Conservation (phyloP, 2,888 invertebrate genomes). For the Hyposoter didymator region DNA sequence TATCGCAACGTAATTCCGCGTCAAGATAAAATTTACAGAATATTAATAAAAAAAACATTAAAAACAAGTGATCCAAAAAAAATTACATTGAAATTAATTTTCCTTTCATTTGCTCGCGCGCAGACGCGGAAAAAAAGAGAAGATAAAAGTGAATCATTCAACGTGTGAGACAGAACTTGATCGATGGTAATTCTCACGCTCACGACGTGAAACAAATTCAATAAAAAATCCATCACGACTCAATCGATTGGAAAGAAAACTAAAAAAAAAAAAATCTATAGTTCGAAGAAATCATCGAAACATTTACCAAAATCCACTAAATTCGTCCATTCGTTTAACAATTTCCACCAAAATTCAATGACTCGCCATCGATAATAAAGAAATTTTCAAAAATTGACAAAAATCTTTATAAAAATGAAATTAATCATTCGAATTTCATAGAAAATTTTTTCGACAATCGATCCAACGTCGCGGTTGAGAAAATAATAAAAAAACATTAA, state of each 20-base stretch:
- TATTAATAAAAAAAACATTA: too few species aligned
- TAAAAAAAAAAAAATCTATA: not conserved
- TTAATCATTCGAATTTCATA: too few species aligned
- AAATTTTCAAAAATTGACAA: too few species aligned
- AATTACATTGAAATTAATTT: not conserved
- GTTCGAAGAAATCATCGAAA: not conserved
- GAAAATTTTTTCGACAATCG: not conserved
- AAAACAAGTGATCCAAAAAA: not conserved
- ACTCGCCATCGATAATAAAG: too few species aligned
- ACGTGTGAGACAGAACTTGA: not conserved
- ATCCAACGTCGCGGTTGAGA: too few species aligned
- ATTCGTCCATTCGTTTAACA: too few species aligned
- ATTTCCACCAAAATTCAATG: too few species aligned
- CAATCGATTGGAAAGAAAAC: not conserved
- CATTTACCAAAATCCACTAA: too few species aligned
- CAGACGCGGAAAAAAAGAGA: not conserved
- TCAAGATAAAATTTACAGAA: not conserved
- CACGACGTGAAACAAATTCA: not conserved
- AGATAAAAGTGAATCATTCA: not conserved
- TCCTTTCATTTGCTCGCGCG: not conserved
- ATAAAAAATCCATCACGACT: not conserved
- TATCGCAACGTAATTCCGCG: not conserved
- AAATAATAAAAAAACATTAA: not conserved
- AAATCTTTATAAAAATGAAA: too few species aligned
- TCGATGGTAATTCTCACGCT: not conserved